Evolutionary conservation across 2,888 invertebrate species (phyloP), one percentile per base, ranked within the genome.

Genomic region (Adelognathus sp.): DNA sequence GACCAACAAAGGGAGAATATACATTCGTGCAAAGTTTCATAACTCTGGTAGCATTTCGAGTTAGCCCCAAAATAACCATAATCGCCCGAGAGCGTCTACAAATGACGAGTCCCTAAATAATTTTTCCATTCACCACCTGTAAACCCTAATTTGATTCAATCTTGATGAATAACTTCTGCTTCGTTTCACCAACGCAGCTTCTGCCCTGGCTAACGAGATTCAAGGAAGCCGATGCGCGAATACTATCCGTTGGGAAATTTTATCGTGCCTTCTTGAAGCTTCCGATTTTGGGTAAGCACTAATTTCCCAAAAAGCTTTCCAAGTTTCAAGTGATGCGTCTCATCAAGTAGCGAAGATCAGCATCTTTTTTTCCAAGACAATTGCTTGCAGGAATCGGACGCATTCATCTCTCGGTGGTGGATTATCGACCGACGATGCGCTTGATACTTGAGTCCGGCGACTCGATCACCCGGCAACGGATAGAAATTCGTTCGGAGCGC

Each of bases 141-240:
- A n/a, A n/a, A n/a, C n/a, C n/a, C n/a, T n/a, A n/a, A n/a, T n/a
- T n/a, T n/a, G 24, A 14, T 66, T 63, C 1, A 2, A 56, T 63
- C 39, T 21, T 9, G 7, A 33, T 41, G 9, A 31, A 16, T 7
- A 21, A 52, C 29, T 56, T 31, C 5, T n/a, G n/a, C n/a, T n/a
- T n/a, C n/a, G n/a, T 33, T 60, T 61, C 3, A 21, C 64, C 60
- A 0, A 46, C 67, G 5, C 79, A 87, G 87, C 79, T 86, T 11
- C 61, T 86, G 52, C 86, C 86, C 29, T 86, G 88, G 86, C 33
- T 85, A 16, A 83, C 81, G 54, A 84, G 84, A 75, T 72, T 88
- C 64, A 85, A 81, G 70, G 86, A 88, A 82, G 86, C 86, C 4
- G 86, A 88, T 67, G 64, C 80, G 6, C 82, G 82, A 54, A 77